Evolutionary conservation across 2,888 invertebrate genomes (phyloP), one percentile per base, ranked within the genome.

Genomic region (Dryococelus australis): DNA sequence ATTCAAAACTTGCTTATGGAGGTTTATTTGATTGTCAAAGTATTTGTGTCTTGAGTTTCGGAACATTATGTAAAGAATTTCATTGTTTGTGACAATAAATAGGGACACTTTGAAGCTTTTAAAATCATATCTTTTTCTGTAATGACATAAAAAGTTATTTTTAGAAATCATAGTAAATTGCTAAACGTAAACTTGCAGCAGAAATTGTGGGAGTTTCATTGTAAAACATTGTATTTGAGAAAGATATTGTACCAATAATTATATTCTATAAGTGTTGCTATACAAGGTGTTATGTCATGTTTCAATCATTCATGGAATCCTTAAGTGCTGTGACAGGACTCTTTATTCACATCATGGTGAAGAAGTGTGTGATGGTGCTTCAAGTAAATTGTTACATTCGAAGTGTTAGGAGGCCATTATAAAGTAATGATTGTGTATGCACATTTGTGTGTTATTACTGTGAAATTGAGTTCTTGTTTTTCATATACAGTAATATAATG

Each of bases 401-500:
- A 65, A 65, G 65, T 65, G 65, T 65, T 65, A 65, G n/a, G n/a
- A 65, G 65, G 16, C 65, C 65, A 65, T 65, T 65, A 65, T 20
- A 24, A n/a, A 65, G 16, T n/a, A 16, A 16, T 65, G n/a, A 16
- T 10, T 65, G 65, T 65, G n/a, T 20, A 65, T 20, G 16, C 16
- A 16, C 16, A 47, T 65, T 10, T 65, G 65, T 24, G n/a, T 65
- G 65, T 65, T 65, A 65, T 65, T 65, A n/a, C 65, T 65, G 65
- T 65, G n/a, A 65, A 65, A 65, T 24, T 65, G 65, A 65, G 65
- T 65, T 65, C 65, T 65, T 65, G 65, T 65, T 65, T 65, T 65
- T 65, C 65, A 65, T 65, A 65, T 65, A 65, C 65, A 65, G n/a
- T n/a, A 65, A 65, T 65, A n/a, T 65, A 65, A 65, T 65, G 65